These are phyloP conservation scores for Alloplasta piceator DNA, from an alignment of 2,888 invertebrate genomes.

Conservation along the genomic window DNA sequence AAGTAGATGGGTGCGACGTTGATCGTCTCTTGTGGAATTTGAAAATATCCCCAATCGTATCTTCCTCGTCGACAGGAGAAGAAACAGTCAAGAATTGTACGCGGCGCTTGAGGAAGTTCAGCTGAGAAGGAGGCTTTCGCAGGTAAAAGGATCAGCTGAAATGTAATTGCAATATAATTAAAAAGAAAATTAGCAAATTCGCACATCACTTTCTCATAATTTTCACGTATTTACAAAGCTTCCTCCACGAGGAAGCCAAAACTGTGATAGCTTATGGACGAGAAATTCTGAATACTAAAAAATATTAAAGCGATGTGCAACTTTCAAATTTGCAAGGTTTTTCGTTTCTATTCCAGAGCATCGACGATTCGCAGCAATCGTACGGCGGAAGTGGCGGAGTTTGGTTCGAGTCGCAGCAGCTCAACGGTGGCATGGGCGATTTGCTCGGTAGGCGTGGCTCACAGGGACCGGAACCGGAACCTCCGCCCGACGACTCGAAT, in stretches of 20 bases:
- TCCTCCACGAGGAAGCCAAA: too few relatives aligned
- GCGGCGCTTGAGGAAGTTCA: constrained; percentile 78
- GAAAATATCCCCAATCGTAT: too few relatives aligned
- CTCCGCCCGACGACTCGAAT: constrained; percentile 78
- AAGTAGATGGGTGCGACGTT: constrained; percentile 25
- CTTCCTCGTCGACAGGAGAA: constrained; percentile 66
- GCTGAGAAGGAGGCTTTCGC: constrained; percentile 76
- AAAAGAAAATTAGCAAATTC: too few relatives aligned
- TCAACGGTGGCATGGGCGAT: constrained; percentile 11
- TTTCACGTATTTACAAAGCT: too few relatives aligned
- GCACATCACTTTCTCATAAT: too few relatives aligned
- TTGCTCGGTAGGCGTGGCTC: constrained; percentile 75
- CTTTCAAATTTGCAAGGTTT: not conserved
- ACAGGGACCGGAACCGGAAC: constrained; percentile 77
- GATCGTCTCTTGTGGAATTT: too few relatives aligned
- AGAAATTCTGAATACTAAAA: not conserved
- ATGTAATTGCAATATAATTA: too few relatives aligned
- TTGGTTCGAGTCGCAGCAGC: constrained; percentile 47
- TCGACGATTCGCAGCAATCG: constrained; percentile 70
- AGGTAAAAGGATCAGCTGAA: constrained; percentile 60
- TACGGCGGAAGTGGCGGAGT: constrained; percentile 60
- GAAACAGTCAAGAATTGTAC: constrained; percentile 78
- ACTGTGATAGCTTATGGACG: constrained; percentile 46
- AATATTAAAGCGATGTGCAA: not conserved
- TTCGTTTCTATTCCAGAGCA: constrained; percentile 66